Evolutionary conservation across 2,797 vertebrate species (phyloP), one percentile per base, ranked within the genome.

Genomic region (Typhlichthys subterraneus): DNA sequence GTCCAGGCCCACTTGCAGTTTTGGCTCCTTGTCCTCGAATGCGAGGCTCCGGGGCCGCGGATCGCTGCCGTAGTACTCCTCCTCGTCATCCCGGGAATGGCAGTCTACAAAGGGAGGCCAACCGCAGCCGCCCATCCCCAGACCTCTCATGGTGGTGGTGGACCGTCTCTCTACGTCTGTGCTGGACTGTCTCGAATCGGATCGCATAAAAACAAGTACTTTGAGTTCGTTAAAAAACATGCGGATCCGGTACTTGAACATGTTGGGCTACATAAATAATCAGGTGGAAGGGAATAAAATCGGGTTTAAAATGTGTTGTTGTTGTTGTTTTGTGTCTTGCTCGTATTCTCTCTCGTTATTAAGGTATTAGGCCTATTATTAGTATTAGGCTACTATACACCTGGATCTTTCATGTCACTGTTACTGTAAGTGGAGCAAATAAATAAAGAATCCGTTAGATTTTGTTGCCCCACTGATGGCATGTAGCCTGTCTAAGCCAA

Each of bases 201-300:
- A 94, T 89, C 96, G 95, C 93, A 95, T 95, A 91, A 96, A 94
- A 91, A 95, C 95, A 92, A 96, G 91, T 86, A 96, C 95, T 89
- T 97, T 97, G 82, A 97, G 95, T 93, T 97, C 95, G 87, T 97
- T 96, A 77, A 96, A 95, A 94, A 97, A 96, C 96, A 96, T 96
- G 92, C 96, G 96, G 93, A 96, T 95, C 93, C 95, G 94, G 87
- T 96, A 96, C 92, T 97, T 97, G 89, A 96, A 96, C 96, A 97
- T 97, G 91, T 92, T 96, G 88, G 87, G 86, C 88, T 89, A 86
- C 86, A 90, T 78, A 75, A 65, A 83, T 64, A 85, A 75, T 59
- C 59, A 65, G 46, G 55, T 61, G 67, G 67, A 69, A 62, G 48
- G 65, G 6, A 70, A 64, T 65, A 59, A 72, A 69, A 59, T 29